Conservation (phyloP, 2,797 vertebrate species). For the Gallinago stenura region DNA sequence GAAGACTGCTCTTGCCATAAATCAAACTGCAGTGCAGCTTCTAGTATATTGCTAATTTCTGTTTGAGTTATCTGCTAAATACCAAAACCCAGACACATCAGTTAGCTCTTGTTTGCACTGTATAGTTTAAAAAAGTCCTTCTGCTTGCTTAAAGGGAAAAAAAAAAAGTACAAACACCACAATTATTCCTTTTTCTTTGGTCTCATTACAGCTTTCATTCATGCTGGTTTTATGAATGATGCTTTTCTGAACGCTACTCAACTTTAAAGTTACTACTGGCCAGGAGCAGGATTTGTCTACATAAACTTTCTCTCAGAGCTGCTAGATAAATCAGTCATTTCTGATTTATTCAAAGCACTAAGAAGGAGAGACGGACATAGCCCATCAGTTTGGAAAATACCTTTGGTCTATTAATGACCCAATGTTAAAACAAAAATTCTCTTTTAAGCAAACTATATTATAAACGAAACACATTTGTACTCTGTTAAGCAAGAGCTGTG, state of each 20-base stretch:
- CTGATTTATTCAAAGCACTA: not conserved
- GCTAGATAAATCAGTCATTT: not conserved
- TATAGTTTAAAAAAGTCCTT: not conserved
- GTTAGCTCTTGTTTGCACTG: not conserved
- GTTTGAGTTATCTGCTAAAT: not conserved
- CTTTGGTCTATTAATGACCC: not conserved
- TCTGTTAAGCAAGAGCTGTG: not conserved
- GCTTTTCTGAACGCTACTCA: not conserved
- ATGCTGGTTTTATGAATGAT: not conserved
- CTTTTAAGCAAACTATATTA: not conserved
- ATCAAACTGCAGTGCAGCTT: not conserved
- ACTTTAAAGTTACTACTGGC: not conserved
- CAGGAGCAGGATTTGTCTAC: not conserved
- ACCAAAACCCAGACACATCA: not conserved
- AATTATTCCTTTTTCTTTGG: not conserved
- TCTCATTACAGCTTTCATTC: slow-evolving; percentile 5
- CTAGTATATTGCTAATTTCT: not conserved
- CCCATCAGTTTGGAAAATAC: not conserved
- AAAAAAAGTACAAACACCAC: not conserved
- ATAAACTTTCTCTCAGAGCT: not conserved
- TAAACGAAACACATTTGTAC: not conserved
- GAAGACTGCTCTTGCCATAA: slow-evolving; percentile 38
- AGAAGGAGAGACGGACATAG: not conserved
- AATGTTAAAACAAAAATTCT: not conserved
- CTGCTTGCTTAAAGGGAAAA: not conserved